Evolutionary conservation across 2,797 vertebrate species (phyloP), one percentile per base, ranked within the genome.

Genomic region (Yasuhikotakia modesta): DNA sequence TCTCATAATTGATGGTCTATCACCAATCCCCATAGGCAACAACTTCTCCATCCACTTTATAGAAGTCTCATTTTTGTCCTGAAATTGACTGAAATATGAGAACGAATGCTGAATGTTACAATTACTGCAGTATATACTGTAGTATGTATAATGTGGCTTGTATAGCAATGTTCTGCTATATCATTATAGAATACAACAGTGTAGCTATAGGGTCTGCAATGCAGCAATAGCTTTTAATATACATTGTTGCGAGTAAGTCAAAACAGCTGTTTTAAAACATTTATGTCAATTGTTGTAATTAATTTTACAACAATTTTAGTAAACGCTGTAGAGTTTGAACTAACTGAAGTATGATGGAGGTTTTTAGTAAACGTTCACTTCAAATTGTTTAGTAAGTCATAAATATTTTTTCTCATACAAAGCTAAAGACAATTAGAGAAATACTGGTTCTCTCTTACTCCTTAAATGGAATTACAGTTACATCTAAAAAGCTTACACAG

Each of bases 61-160:
- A n/a, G n/a, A 57, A 24, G 65, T 48, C 32, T 65, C 16, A 19
- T 32, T 6, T 27, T 76, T 76, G 12, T 16, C 66, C 35, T 58
- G 22, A 76, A 66, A 73, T 64, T 39, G 4, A 52, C 17, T 21
- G n/a, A n/a, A n/a, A n/a, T 17, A 24, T 6, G 63, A 2, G 58
- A 52, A n/a, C n/a, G n/a, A 50, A 64, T 22, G 12, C 11, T 39
- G 10, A 39, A 39, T 57, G 3, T 27, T 58, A 14, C n/a, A n/a
- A n/a, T n/a, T 4, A 14, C n/a, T n/a, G n/a, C n/a, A 27, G 1
- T 27, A 16, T 57, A 13, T 21, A 22, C 21, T 57, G 21, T 57
- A 57, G 21, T 57, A 24, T 57, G 53, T 24, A 24, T 24, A 57
- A 19, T 57, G 11, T 11, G 10, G 46, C 14, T 48, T 3, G 5